Percentiles rank a stretch among this genome's conserved stretches.
These are phyloP conservation scores for Rhamnusium bicolor DNA, from an alignment of 2,888 invertebrate genomes.

Conservation along the genomic window DNA sequence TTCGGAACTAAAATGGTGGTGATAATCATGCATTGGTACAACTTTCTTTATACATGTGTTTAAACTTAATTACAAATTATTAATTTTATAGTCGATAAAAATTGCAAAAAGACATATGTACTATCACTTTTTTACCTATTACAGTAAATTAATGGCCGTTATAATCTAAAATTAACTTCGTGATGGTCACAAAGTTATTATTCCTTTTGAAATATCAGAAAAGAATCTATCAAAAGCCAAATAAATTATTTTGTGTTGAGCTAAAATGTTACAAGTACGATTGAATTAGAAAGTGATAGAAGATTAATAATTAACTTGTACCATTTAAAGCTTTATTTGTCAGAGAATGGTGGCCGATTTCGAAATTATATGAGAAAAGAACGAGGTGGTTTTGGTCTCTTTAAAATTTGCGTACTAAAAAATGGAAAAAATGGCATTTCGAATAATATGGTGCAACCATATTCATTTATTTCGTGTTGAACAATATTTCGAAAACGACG, in stretches of 20 bases:
- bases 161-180: background rate
- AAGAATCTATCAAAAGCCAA: background rate
- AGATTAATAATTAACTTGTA: background rate
- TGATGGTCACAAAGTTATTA: background rate
- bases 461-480: too few species aligned
- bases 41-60: too few species aligned
- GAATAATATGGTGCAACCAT: too few species aligned
- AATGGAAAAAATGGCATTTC: too few species aligned
- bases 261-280: background rate
- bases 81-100: background rate
- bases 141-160: background rate
- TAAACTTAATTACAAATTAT: background rate
- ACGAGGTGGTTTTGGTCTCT: too few species aligned
- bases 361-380: too few species aligned
- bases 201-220: background rate
- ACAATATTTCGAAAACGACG: too few species aligned
- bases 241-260: background rate
- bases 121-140: background rate
- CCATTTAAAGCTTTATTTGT: background rate
- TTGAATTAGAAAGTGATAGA: background rate
- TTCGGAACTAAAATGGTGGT: background rate
- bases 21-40: background rate
- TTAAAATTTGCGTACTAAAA: too few species aligned
- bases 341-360: background rate
- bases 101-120: background rate